Evolutionary conservation across 1,140 invertebrate species (phyloP), one percentile per base, ranked within the genome.

Genomic region (Microvelia longipes): DNA sequence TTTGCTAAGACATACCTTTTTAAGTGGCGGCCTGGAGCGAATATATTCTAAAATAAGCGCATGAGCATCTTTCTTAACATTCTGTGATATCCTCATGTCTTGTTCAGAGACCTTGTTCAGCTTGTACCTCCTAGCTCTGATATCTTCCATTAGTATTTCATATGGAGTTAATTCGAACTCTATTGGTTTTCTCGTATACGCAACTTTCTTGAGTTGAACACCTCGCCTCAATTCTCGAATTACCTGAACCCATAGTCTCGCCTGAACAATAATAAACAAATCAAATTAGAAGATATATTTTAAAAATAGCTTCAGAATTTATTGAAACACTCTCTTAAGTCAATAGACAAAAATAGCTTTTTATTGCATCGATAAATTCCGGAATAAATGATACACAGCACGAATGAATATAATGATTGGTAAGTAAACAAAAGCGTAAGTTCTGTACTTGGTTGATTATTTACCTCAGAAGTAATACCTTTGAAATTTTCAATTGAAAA

Each of bases 141-240:
- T 98, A 77, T 98, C 95, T 76, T 98, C 93, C 89, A 98, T 94
- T 15, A 98, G 83, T 76, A 96, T 96, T 82, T 98, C 95, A 78
- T 96, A 97, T 5, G 95, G 95, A n/a, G 95, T 98, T 72, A 97
- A 79, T 80, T 96, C 93, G 80, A 90, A 98, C 80, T 97, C 94
- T 69, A 91, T 85, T 63, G 87, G 83, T 60, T 85, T 85, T 73
- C 85, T 81, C 75, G 83, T 84, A 78, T 86, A 83, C 78, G 87
- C 83, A 1, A 95, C 91, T 79, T 96, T 96, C 81, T 96, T 97
- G 76, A 98, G 82, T 79, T 94, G 90, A 0, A 98, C 93, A 14
- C 95, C 93, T 77, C 84, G 81, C 14, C 88, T 78, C 24, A 93
- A 81, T 77, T 97, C 91, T 65, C 88, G 85, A 76, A 98, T 95